Evolutionary conservation across 2,797 vertebrate species (phyloP).

Genomic region (Ctenopoma multispine): DNA sequence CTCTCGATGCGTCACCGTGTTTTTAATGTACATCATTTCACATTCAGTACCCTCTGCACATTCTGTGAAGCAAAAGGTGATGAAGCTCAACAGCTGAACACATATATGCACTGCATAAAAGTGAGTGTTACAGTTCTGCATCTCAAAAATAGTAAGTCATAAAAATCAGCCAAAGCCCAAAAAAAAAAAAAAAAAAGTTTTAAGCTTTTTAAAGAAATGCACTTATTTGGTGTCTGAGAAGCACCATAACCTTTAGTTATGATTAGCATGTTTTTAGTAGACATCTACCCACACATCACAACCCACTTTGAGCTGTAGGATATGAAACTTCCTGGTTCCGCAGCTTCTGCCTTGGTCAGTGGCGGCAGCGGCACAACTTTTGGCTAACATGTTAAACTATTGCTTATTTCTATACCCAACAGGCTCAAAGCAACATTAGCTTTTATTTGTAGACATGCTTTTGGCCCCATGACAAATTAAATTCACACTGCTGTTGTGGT

Average conservation of each 20-base stretch:
- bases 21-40: slow-evolving; percentile 53
- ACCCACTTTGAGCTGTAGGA: background rate
- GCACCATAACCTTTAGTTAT: background rate
- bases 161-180: too few species aligned
- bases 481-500: background rate
- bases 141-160: too few species aligned
- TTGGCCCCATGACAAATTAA: background rate
- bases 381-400: background rate
- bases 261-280: background rate
- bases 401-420: background rate
- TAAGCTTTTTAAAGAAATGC: background rate
- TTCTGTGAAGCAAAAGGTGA: background rate
- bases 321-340: background rate
- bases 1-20: too few species aligned
- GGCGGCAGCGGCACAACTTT: background rate
- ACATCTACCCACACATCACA: background rate
- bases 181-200: background rate
- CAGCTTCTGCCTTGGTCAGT: background rate
- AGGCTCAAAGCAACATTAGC: background rate
- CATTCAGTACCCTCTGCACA: slow-evolving; percentile 29
- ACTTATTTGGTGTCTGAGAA: background rate
- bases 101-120: too few species aligned
- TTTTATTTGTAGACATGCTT: background rate
- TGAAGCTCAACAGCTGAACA: background rate
- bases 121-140: too few species aligned